Evolutionary conservation across 2,888 invertebrate species (phyloP).

Genomic region (Ochropacha duplaris): DNA sequence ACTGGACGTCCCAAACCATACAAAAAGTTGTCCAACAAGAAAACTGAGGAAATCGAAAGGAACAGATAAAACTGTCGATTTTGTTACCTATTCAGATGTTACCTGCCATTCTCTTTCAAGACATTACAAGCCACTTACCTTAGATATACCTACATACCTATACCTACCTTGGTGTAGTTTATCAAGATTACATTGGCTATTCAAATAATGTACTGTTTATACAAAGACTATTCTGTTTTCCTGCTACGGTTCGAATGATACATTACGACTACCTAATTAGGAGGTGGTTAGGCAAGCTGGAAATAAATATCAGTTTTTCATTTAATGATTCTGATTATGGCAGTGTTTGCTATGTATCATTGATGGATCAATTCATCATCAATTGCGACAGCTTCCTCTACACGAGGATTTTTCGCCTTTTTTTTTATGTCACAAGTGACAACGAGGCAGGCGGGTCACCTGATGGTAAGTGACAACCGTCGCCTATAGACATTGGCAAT

Average conservation of each 20-base stretch:
- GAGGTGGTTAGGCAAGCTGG: background rate
- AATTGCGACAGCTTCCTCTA: background rate
- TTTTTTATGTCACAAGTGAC: too few species aligned
- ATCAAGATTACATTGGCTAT: constrained; percentile 8
- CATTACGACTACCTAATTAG: background rate
- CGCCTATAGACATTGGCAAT: too few species aligned
- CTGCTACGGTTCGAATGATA: background rate
- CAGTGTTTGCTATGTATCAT: background rate
- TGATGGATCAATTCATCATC: background rate
- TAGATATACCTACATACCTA: background rate
- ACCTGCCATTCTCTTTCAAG: background rate
- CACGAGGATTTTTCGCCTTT: background rate
- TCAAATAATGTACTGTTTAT: constrained; percentile 8
- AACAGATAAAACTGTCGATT: background rate
- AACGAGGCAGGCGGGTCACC: too few species aligned
- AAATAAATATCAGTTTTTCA: background rate
- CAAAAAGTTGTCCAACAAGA: background rate
- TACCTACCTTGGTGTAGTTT: background rate
- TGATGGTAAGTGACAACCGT: too few species aligned
- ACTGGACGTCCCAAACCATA: background rate
- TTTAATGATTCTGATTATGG: background rate
- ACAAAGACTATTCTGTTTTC: constrained; percentile 9
- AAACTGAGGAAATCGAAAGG: background rate
- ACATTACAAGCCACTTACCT: background rate
- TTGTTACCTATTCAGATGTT: background rate